These are phyloP conservation scores for Drosophila gaucha DNA, from an alignment of 2,888 invertebrate genomes.

Conservation along the genomic window DNA sequence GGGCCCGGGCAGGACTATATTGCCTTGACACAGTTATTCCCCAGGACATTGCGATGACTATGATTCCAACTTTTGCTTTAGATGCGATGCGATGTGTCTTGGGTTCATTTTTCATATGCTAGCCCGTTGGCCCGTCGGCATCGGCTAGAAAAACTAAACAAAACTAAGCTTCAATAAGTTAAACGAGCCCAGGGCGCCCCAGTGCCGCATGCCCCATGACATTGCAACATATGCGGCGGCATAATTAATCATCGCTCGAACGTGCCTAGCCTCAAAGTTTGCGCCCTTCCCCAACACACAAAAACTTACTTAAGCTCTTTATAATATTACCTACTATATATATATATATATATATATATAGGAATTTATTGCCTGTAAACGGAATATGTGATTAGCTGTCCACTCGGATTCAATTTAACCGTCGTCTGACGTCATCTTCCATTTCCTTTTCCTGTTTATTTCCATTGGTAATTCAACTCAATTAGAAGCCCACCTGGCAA, in stretches of 20 bases:
- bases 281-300: not conserved
- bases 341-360: slow-evolving; percentile 19
- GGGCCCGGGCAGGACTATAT: slow-evolving; percentile 46
- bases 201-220: slow-evolving; percentile 49
- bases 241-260: slow-evolving; percentile 71
- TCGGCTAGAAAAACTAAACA: slow-evolving; percentile 41
- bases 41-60: slow-evolving; percentile 31
- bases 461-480: slow-evolving; percentile 61
- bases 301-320: slow-evolving; percentile 45
- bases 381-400: slow-evolving; percentile 71
- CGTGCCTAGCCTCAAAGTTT: slow-evolving; percentile 55
- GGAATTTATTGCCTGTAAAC: slow-evolving; percentile 54
- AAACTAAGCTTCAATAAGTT: slow-evolving; percentile 53
- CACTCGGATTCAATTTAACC: slow-evolving; percentile 57
- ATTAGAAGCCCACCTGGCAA: slow-evolving; percentile 46
- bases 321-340: slow-evolving; percentile 44
- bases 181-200: slow-evolving; percentile 25
- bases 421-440: slow-evolving; percentile 29
- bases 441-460: slow-evolving; percentile 7
- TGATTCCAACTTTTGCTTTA: slow-evolving; percentile 9
- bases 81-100: slow-evolving; percentile 5
- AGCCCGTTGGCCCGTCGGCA: slow-evolving; percentile 2
- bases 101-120: slow-evolving; percentile 64
- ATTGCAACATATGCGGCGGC: slow-evolving; percentile 70
- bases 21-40: slow-evolving; percentile 57